phyloP scores from a whole-genome alignment of 2,888 invertebrate genomes.

The Xestia rhomboidea region DNA sequence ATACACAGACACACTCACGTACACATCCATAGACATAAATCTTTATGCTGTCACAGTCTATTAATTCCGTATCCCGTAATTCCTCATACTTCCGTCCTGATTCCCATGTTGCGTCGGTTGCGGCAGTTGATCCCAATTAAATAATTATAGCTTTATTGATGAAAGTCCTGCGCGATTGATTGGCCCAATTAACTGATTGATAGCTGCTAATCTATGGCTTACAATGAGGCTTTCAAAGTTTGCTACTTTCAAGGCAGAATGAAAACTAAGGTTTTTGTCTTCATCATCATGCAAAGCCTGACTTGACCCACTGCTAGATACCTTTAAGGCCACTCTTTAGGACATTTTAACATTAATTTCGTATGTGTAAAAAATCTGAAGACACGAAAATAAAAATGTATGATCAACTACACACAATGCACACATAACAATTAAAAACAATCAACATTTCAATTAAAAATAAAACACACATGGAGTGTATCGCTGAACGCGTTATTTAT shows the following conservation, averaged over 20 bases:
- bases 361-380: not conserved
- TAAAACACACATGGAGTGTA: slow-evolving; percentile 22
- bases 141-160: slow-evolving; percentile 77
- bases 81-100: slow-evolving; percentile 60
- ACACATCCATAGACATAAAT: slow-evolving; percentile 29
- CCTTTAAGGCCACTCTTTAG: too few species aligned
- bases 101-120: slow-evolving; percentile 59
- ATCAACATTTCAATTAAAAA: slow-evolving; percentile 33
- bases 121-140: slow-evolving; percentile 76
- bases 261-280: not conserved
- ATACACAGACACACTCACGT: not conserved
- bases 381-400: slow-evolving; percentile 25
- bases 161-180: slow-evolving; percentile 69
- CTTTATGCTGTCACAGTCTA: slow-evolving; percentile 40
- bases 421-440: slow-evolving; percentile 14
- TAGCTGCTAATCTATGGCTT: slow-evolving; percentile 26
- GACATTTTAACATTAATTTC: too few species aligned
- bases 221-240: not conserved
- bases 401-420: slow-evolving; percentile 25
- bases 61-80: slow-evolving; percentile 50
- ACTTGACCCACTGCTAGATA: not conserved
- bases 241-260: not conserved
- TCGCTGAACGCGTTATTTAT: slow-evolving; percentile 10
- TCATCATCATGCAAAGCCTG: not conserved
- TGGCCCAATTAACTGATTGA: slow-evolving; percentile 64